These are phyloP conservation scores for Rhizomys pruinosus DNA, from an alignment of 2,113 vertebrate genomes.

Conservation along the genomic window DNA sequence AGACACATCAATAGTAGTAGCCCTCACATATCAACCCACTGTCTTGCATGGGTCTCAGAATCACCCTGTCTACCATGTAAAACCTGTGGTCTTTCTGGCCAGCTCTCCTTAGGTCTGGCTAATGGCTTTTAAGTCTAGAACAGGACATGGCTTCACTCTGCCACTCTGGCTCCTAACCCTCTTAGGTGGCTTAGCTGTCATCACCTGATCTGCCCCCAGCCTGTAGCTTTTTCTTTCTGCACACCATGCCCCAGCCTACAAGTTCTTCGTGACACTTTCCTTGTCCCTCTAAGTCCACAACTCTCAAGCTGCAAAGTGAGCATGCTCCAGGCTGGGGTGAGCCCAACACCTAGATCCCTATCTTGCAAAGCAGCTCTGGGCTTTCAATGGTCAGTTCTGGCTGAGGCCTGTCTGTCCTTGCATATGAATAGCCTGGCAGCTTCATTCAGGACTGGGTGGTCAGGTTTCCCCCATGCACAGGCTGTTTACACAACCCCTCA, in stretches of 20 bases:
- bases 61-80: background rate
- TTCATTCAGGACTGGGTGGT: background rate
- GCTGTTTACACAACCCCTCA: rapidly evolving
- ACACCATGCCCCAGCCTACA: background rate
- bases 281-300: background rate
- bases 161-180: background rate
- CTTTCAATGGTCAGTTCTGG: background rate
- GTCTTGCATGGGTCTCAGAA: background rate
- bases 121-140: background rate
- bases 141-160: background rate
- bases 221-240: background rate
- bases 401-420: background rate
- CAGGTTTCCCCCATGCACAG: background rate
- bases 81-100: background rate
- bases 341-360: background rate
- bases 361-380: background rate
- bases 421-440: background rate
- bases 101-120: background rate
- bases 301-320: background rate
- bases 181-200: background rate
- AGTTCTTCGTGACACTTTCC: background rate
- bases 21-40: background rate
- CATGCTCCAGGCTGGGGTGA: background rate
- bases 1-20: background rate
- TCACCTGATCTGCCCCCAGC: background rate